Conservation (phyloP, 37 sponge, comb jelly and placozoan genomes). For the Ephydatia muelleri region DNA sequence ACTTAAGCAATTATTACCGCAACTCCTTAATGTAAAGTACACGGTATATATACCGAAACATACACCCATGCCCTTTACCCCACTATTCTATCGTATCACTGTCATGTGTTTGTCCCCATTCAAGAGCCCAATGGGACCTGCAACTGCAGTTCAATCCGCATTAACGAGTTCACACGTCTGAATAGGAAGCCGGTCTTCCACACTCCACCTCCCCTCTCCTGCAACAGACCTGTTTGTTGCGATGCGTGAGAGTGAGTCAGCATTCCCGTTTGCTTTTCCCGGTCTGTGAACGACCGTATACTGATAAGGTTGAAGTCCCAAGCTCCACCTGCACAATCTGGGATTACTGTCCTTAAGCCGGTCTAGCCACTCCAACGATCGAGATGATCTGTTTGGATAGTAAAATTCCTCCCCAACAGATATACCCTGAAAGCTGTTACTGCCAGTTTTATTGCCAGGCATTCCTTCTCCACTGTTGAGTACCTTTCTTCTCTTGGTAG, state of each 20-base stretch:
- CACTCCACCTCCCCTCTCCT: conserved; percentile 35
- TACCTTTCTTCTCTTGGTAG: background rate
- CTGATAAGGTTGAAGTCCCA: conserved; percentile 21
- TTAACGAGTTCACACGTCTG: no score
- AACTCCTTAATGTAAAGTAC: no score
- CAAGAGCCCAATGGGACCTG: no score
- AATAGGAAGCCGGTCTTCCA: background rate
- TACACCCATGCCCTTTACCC: no score
- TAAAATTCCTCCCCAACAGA: conserved; percentile 5
- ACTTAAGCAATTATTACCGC: no score
- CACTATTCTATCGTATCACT: no score
- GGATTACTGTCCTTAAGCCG: conserved; percentile 12
- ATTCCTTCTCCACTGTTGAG: conserved; percentile 36
- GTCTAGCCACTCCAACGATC: conserved; percentile 6
- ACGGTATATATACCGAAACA: no score
- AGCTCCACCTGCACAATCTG: conserved; percentile 24
- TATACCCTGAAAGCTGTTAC: conserved; percentile 15
- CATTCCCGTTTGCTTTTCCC: conserved; percentile 18
- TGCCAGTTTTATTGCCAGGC: conserved; percentile 18
- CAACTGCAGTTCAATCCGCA: no score
- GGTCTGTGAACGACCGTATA: background rate
- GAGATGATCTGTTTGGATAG: conserved; percentile 13
- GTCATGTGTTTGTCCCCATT: no score
- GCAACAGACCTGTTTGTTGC: conserved; percentile 13
- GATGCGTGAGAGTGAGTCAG: conserved; percentile 8